Conservation (phyloP, 2,797 vertebrate species). For the Gymnoscopelus microlampas region DNA sequence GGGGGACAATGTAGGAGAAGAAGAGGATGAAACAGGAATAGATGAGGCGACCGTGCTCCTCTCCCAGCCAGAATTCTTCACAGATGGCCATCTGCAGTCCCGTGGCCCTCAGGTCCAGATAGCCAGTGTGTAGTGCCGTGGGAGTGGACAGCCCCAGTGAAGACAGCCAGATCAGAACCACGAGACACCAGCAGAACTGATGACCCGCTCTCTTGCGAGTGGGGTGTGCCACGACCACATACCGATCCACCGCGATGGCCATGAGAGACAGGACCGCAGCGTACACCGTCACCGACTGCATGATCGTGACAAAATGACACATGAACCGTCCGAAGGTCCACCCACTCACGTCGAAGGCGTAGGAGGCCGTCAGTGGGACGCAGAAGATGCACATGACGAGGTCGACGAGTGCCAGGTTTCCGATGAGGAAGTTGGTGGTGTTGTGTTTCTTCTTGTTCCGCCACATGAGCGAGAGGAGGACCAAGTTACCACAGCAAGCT, state of each 20-base stretch:
- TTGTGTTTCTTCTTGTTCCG: conserved; percentile 87
- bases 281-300: conserved; percentile 86
- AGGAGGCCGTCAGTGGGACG: conserved; percentile 86
- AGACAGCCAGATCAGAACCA: conserved; percentile 84
- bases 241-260: conserved; percentile 88
- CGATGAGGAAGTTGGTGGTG: conserved; percentile 90
- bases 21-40: conserved; percentile 88
- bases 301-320: conserved; percentile 85
- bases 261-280: conserved; percentile 89
- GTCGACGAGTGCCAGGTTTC: conserved; percentile 86
- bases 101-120: conserved; percentile 83
- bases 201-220: conserved; percentile 81
- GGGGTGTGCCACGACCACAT: conserved; percentile 89
- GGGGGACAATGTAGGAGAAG: conserved; percentile 87
- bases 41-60: conserved; percentile 80
- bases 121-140: conserved; percentile 82
- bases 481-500: conserved; percentile 85
- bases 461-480: conserved; percentile 87
- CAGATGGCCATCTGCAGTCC: conserved; percentile 88
- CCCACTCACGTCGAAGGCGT: conserved; percentile 85
- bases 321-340: conserved; percentile 88
- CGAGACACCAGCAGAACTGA: conserved; percentile 80
- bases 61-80: conserved; percentile 88
- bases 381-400: conserved; percentile 89
- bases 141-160: conserved; percentile 82